Evolutionary conservation across 2,888 invertebrate genomes (phyloP).

Genomic region (Brachynemurus nebulosus): DNA sequence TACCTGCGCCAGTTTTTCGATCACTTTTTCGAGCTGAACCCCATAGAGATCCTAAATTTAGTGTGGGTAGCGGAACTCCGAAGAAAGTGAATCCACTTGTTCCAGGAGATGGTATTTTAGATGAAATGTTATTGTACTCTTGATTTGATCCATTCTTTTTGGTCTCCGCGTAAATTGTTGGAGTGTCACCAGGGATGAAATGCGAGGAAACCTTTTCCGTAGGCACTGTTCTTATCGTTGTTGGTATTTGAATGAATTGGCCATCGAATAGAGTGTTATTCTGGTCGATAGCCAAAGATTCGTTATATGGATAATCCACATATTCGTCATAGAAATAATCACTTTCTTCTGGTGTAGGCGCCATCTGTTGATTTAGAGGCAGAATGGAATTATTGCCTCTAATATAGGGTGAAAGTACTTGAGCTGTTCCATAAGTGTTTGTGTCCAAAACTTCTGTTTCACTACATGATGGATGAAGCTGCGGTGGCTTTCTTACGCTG

Average conservation of each 20-base stretch:
- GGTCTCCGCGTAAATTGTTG: slow-evolving; percentile 42
- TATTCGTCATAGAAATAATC: slow-evolving; percentile 77
- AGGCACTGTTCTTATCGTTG: slow-evolving; percentile 9
- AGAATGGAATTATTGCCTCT: slow-evolving; percentile 30
- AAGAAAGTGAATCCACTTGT: slow-evolving; percentile 66
- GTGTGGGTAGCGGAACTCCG: slow-evolving; percentile 63
- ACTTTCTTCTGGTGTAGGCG: slow-evolving; percentile 58
- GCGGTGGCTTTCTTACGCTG: slow-evolving; percentile 36
- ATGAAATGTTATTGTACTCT: not conserved
- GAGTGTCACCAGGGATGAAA: slow-evolving; percentile 40
- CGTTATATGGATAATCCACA: slow-evolving; percentile 60
- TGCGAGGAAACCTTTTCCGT: slow-evolving; percentile 28
- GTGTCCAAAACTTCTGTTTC: slow-evolving; percentile 47
- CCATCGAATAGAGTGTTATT: slow-evolving; percentile 14
- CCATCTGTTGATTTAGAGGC: slow-evolving; percentile 33
- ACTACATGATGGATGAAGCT: slow-evolving; percentile 50
- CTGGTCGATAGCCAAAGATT: slow-evolving; percentile 27
- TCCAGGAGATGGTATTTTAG: slow-evolving; percentile 22
- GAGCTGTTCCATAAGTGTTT: slow-evolving; percentile 37
- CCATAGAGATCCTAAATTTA: slow-evolving; percentile 56
- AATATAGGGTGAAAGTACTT: slow-evolving; percentile 43
- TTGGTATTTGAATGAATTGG: slow-evolving; percentile 11
- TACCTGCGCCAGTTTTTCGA: slow-evolving; percentile 24
- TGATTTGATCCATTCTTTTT: slow-evolving; percentile 25
- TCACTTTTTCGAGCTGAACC: slow-evolving; percentile 30